Evolutionary conservation across 2,888 invertebrate species (phyloP).

Genomic region (Brachylomia viminalis): DNA sequence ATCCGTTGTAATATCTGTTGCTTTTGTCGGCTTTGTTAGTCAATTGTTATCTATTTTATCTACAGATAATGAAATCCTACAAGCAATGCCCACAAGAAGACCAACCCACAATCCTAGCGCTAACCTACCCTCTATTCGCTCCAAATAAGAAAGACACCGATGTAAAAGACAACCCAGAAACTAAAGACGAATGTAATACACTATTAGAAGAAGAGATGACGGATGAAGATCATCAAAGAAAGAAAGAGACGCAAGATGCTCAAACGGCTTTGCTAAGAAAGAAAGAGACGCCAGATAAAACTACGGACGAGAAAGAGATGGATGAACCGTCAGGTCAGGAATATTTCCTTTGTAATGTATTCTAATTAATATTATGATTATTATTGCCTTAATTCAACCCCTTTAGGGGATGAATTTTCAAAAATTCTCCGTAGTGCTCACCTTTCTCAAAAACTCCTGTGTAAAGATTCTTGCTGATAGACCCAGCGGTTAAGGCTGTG

Average conservation of each 20-base stretch:
- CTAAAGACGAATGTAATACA: not conserved
- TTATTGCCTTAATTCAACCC: no score
- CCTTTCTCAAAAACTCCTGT: no score
- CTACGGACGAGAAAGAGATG: conserved; percentile 27
- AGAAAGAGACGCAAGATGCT: conserved; percentile 25
- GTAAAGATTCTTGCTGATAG: not conserved
- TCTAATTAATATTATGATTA: no score
- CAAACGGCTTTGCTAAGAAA: conserved; percentile 16
- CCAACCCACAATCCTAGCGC: conserved; percentile 93
- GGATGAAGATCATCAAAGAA: conserved; percentile 11
- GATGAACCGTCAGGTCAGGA: conserved; percentile 21
- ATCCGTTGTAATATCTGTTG: not conserved
- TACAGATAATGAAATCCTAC: conserved; percentile 84
- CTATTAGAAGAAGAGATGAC: conserved; percentile 34
- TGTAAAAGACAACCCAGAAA: conserved; percentile 64
- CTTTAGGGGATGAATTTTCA: no score
- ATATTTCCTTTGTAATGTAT: not conserved
- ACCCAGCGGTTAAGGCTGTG: not conserved
- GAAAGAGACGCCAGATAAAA: conserved; percentile 20
- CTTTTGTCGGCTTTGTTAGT: not conserved
- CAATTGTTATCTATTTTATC: conserved; percentile 28
- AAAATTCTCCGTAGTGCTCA: no score
- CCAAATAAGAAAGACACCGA: conserved; percentile 69
- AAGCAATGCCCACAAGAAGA: conserved; percentile 73
- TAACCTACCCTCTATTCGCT: conserved; percentile 94